phyloP scores from a whole-genome alignment of 2,888 invertebrate genomes.

The Heliconius charithonia region DNA sequence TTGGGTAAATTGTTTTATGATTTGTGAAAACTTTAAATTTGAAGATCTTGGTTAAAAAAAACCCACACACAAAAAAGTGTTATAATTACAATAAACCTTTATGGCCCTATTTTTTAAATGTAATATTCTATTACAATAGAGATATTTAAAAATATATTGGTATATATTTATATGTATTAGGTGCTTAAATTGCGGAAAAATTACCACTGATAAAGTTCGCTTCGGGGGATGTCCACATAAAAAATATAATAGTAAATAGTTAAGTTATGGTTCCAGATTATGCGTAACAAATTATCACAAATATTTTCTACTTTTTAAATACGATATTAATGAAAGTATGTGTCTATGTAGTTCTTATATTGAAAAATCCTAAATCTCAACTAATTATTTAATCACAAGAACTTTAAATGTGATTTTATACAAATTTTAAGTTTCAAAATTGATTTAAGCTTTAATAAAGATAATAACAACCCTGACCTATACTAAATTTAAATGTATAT shows the following conservation, averaged over 20 bases:
- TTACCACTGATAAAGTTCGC: not conserved
- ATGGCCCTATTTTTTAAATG: not conserved
- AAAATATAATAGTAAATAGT: too few species aligned
- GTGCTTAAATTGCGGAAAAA: not conserved
- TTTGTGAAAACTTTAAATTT: not conserved
- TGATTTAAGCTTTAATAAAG: conserved; percentile 6
- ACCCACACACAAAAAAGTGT: not conserved
- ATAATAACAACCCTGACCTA: conserved; percentile 20
- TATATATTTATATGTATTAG: not conserved
- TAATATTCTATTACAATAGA: not conserved
- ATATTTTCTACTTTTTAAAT: not conserved
- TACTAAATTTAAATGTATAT: not conserved
- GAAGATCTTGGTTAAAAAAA: not conserved
- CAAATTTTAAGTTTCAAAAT: not conserved
- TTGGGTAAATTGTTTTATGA: not conserved
- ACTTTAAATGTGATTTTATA: not conserved
- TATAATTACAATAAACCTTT: not conserved
- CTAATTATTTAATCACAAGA: conserved; percentile 10
- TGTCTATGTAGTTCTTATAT: not conserved
- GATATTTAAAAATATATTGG: not conserved
- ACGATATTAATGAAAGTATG: not conserved
- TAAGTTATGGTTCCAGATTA: too few species aligned
- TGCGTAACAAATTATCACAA: not conserved
- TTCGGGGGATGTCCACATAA: not conserved
- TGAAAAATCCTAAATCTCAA: not conserved